Percentiles rank a stretch among this genome's conserved stretches.
phyloP scores from a whole-genome alignment of 2,797 vertebrate genomes.

The Falco novaeseelandiae region DNA sequence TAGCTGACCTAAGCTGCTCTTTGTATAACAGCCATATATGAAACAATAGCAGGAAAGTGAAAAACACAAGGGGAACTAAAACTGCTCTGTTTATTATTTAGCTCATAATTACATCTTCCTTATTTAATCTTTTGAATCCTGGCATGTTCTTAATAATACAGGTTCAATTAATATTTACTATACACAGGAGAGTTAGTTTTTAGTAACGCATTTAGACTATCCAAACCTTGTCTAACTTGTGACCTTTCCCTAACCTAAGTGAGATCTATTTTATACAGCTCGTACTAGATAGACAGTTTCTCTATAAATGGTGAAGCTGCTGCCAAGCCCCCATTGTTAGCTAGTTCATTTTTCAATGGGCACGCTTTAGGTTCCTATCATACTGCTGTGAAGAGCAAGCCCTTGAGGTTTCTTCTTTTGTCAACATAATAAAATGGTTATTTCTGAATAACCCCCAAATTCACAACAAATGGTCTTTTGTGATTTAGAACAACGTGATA shows the following conservation, averaged over 20 bases:
- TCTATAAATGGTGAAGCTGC: slow-evolving; percentile 37
- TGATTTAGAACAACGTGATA: background rate
- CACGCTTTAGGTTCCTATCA: slow-evolving; percentile 46
- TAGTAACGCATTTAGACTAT: slow-evolving; percentile 77
- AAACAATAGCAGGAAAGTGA: slow-evolving; percentile 86
- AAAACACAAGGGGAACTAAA: slow-evolving; percentile 86
- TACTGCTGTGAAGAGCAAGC: slow-evolving; percentile 23
- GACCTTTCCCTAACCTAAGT: slow-evolving; percentile 80
- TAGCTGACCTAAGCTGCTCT: slow-evolving; percentile 89
- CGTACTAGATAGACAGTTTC: slow-evolving; percentile 24
- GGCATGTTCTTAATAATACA: slow-evolving; percentile 82
- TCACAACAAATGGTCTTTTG: background rate
- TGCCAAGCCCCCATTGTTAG: slow-evolving; percentile 57
- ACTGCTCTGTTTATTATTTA: slow-evolving; percentile 88
- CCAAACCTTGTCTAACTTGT: slow-evolving; percentile 80
- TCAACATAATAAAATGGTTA: slow-evolving; percentile 17
- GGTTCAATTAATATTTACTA: slow-evolving; percentile 84
- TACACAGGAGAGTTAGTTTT: slow-evolving; percentile 85
- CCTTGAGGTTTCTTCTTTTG: slow-evolving; percentile 53
- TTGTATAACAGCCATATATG: slow-evolving; percentile 85
- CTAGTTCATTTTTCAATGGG: slow-evolving; percentile 51
- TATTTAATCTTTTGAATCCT: slow-evolving; percentile 86
- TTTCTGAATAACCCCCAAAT: slow-evolving; percentile 28
- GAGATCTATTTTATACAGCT: slow-evolving; percentile 60
- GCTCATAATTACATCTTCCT: slow-evolving; percentile 84